A percentile compares a stretch with the other conserved stretches of the same genome.
These are phyloP conservation scores for Crenuchus spilurus DNA, from an alignment of 2,797 vertebrate genomes.

Conservation along the genomic window DNA sequence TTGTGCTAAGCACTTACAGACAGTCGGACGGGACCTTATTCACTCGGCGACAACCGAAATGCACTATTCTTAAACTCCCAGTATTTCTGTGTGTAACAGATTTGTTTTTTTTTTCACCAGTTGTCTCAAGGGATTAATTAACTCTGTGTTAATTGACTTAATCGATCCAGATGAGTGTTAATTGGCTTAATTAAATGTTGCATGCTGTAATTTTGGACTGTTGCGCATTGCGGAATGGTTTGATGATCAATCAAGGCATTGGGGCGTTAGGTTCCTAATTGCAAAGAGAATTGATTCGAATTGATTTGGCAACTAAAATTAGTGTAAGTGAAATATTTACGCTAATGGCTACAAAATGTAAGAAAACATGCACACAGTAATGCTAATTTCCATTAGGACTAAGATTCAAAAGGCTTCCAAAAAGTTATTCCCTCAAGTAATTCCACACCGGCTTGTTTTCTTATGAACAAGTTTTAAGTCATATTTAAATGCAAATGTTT, in stretches of 20 bases:
- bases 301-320: conserved; percentile 43
- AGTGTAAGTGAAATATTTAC: conserved; percentile 10
- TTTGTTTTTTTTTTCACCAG: neutral
- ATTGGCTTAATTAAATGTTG: conserved; percentile 38
- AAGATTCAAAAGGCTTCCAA: neutral
- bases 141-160: conserved; percentile 11
- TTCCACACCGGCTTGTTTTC: too few species aligned
- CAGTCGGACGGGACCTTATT: neutral
- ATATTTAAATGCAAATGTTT: too few species aligned
- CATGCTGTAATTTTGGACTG: conserved; percentile 39
- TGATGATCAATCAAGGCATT: conserved; percentile 46
- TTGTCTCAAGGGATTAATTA: conserved; percentile 20
- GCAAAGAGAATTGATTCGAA: conserved; percentile 50
- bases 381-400: neutral
- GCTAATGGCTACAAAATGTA: conserved; percentile 6
- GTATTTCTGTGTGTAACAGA: neutral
- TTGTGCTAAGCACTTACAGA: neutral
- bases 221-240: conserved; percentile 34
- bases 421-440: too few species aligned
- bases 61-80: neutral
- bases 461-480: too few species aligned
- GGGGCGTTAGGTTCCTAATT: conserved; percentile 59
- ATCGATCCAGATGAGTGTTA: conserved; percentile 35
- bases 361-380: neutral
- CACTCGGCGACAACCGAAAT: neutral